These are phyloP conservation scores for Lemur catta DNA, from an alignment of 2,797 vertebrate genomes.

Conservation along the genomic window DNA sequence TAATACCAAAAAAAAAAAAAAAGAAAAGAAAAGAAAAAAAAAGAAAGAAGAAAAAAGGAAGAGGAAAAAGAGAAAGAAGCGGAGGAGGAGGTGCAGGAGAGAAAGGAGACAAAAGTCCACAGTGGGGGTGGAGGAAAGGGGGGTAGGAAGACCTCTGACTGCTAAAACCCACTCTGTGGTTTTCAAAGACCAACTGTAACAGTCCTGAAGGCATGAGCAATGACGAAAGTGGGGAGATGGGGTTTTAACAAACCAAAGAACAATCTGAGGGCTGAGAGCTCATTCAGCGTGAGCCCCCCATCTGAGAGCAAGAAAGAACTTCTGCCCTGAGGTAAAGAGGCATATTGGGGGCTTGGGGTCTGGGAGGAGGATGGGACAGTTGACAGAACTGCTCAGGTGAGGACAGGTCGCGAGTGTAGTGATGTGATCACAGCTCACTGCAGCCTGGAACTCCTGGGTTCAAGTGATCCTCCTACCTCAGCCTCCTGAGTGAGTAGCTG, in stretches of 20 bases:
- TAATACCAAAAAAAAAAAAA: not conserved
- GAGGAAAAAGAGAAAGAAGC: not conserved
- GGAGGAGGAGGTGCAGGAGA: not conserved
- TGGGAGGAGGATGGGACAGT: fast-evolving
- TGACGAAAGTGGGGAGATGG: not conserved
- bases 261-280: not conserved
- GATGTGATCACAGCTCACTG: not conserved
- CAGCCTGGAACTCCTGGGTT: not conserved
- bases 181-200: not conserved
- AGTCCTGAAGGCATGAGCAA: not conserved
- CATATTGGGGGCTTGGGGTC: not conserved
- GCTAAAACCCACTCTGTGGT: conserved; percentile 11
- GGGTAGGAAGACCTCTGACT: not conserved
- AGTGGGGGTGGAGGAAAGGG: not conserved
- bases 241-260: not conserved
- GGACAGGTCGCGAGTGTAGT: not conserved
- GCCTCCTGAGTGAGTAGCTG: not conserved
- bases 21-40: not conserved
- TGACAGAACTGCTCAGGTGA: not conserved
- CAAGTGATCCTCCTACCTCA: not conserved
- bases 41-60: no score
- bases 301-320: not conserved
- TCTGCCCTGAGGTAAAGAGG: not conserved
- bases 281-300: not conserved
- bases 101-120: not conserved